Base-by-base conservation (phyloP, 2,113 vertebrate genomes). In the Cardinalis cardinalis region DNA sequence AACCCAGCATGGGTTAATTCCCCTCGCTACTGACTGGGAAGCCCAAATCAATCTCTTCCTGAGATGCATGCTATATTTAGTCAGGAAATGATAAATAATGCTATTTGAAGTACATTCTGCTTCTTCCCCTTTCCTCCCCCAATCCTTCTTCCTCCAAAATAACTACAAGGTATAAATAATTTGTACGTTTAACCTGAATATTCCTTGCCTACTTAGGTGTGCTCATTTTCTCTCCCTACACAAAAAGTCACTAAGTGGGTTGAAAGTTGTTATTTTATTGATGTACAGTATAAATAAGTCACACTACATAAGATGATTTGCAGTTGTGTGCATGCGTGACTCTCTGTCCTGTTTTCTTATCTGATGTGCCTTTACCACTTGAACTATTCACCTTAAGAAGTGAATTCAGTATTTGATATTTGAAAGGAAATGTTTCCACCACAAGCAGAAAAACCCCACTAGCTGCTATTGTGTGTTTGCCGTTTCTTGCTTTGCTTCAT, bases 41-140 rank as follows among this genome's bases (percentile, higher is more conserved):
- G 87, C 90, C 74, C 84, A 88, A 92, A 92, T 93, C 91, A 95
- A 89, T 93, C 89, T 94, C 72, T 90, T 93, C 89, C 91, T 95
- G 89, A 94, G 77, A 90, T 29, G 40, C 24, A 16, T 56, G 77
- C 95, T 93, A 92, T 96, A 95, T 96, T 95, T 95, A 95, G 91
- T 56, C 86, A 94, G 94, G 93, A 96, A 95, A 86, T 93, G 10
- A 92, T 93, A 96, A 96, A 97, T 90, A 96, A 95, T 95, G 94
- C 93, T 92, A 90, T 91, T 89, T 94, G 93, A 92, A 94, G 71
- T 92, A 51, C 68, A 46, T 87, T 93, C 86, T 77, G 59, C 59
- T 82, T 78, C 80, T 94, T 94, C 60, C 88, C 49, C 44, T 89
- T 89, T 90, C 93, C 82, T 81, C 52, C 60, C 49, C 72, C 74